Evolutionary conservation across 2,888 invertebrate genomes (phyloP), one percentile per base, ranked within the genome.

Genomic region (Chalcis sispes): DNA sequence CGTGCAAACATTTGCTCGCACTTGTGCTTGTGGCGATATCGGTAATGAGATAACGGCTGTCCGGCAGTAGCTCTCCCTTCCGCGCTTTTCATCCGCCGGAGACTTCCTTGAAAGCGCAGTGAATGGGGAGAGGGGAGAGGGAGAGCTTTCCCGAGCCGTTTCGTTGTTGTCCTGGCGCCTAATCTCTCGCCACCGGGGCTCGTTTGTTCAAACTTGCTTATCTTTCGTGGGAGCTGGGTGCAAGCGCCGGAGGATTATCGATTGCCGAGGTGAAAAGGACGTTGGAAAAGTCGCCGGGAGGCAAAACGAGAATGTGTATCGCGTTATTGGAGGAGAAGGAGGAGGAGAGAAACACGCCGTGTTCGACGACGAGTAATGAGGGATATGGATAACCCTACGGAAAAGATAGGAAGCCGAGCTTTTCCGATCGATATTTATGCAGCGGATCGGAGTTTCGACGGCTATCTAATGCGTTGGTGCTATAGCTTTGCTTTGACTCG

Each of bases 11-110:
- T 50, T 72, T 42, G 32, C 52, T 27, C 25, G 40, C 59, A 52
- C 46, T 36, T 61, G 10, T 4, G 40, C 23, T 27, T 20, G 61
- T 23, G 54, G 80, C 80, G 83, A 85, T 87, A 86, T 86, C 84
- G 82, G 83, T 83, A 84, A 84, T 83, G 83, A 86, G 86, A 86
- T 87, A 87, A 87, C 82, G 82, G 79, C 79, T 81, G 81, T 80
- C 83, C 83, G 79, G 78, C 73, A 7, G 18, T 25, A 40, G 59
- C 27, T 59, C 29, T 40, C 52, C 62, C 29, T 64, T 36, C 29
- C 32, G 20, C 25, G 36, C 23, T 70, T 36, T 36, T 61, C 62
- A 13, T 46, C 54, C 64, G 52, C 58, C 40, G 36, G 13, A 32
- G 36, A 61, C 72, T 79, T 77, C 78, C 73, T 70, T 66, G 36